phyloP scores from a whole-genome alignment of 2,113 vertebrate species.

The Sphaerodactylus townsendi region DNA sequence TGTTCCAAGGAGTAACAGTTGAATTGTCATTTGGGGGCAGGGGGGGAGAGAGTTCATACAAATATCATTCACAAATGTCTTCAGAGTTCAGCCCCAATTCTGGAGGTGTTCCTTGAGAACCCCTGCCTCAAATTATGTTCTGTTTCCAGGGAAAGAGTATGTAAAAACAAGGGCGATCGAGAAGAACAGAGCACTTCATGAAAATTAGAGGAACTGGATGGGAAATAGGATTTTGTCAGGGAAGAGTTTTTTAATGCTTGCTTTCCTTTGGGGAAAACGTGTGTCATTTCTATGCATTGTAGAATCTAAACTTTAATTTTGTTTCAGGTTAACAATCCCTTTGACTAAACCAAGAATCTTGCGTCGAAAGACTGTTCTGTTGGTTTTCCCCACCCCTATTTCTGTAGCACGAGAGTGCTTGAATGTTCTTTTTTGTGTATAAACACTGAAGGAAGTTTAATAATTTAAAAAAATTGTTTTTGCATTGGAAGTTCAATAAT shows the following conservation, averaged over 20 bases:
- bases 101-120: no score
- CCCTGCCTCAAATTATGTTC: no score
- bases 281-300: not conserved
- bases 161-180: no score
- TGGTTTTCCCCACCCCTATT: not conserved
- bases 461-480: slow-evolving; percentile 1
- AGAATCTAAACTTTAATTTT: not conserved
- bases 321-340: not conserved
- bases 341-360: not conserved
- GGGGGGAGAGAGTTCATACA: not conserved
- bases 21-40: not conserved
- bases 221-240: no score
- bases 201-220: no score
- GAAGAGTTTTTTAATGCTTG: no score
- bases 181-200: no score
- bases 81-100: no score
- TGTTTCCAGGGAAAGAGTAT: no score
- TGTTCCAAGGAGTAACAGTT: not conserved
- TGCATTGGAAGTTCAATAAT: slow-evolving; percentile 6
- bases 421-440: not conserved
- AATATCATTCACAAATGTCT: no score
- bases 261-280: not conserved
- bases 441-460: not conserved
- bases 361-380: not conserved
- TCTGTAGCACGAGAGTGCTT: not conserved